phyloP scores from a whole-genome alignment of 2,888 invertebrate species.

The Leptopterna dolabrata region DNA sequence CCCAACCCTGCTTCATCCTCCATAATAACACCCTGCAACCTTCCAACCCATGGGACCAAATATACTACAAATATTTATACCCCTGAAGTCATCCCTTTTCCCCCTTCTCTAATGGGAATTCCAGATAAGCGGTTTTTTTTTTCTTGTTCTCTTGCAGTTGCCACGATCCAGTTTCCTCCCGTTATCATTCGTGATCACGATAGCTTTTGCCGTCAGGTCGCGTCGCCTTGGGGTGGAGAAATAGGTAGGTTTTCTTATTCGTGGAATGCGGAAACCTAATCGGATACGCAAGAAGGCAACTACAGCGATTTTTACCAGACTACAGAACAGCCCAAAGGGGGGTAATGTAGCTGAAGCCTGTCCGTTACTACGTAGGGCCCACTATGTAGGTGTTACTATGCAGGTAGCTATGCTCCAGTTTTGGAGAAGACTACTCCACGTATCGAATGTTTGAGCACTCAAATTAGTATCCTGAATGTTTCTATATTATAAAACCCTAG shows the following conservation, averaged over 20 bases:
- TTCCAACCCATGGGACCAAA: constrained; percentile 45
- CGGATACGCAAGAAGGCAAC: background rate
- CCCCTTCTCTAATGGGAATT: constrained; percentile 53
- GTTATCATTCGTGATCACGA: background rate
- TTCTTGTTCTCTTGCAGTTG: constrained; percentile 34
- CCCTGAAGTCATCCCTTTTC: background rate
- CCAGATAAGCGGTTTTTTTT: constrained; percentile 55
- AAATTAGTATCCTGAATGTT: too few species aligned
- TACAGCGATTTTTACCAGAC: too few species aligned
- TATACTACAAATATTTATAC: constrained; percentile 57
- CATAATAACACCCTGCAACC: constrained; percentile 51
- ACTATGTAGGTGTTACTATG: too few species aligned
- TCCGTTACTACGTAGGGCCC: too few species aligned
- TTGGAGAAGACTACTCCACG: too few species aligned
- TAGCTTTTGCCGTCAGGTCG: background rate
- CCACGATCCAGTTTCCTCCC: constrained; percentile 19
- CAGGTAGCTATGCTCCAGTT: too few species aligned
- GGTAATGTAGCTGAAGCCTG: too few species aligned
- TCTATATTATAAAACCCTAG: too few species aligned
- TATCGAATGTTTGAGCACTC: too few species aligned
- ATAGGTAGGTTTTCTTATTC: background rate
- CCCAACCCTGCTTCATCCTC: constrained; percentile 2
- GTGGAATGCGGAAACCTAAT: background rate
- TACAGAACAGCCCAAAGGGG: too few species aligned
- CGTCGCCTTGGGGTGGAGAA: background rate